phyloP scores from a whole-genome alignment of 2,888 invertebrate species.

The Resseliella maxima region DNA sequence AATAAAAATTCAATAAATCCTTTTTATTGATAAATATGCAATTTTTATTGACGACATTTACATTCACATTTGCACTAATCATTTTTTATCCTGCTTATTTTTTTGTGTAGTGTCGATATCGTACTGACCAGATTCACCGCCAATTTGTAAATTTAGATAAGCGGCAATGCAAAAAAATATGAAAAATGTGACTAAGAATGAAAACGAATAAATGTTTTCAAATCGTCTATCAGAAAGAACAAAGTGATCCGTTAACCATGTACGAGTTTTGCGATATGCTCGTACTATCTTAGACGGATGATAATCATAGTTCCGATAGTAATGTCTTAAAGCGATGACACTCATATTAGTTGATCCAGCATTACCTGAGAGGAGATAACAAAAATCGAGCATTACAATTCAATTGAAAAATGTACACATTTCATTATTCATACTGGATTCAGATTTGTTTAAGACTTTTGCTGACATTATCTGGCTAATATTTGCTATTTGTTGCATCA shows the following conservation, averaged over 20 bases:
- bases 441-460: too few relatives aligned
- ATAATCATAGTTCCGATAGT: neutral
- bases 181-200: neutral
- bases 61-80: neutral
- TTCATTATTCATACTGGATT: too few relatives aligned
- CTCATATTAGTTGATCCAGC: too few relatives aligned
- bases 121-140: neutral
- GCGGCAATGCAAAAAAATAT: neutral
- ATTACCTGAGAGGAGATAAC: too few relatives aligned
- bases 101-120: neutral
- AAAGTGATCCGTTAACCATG: neutral
- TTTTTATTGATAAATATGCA: too few relatives aligned
- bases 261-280: slow-evolving; percentile 1
- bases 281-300: slow-evolving; percentile 4
- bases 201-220: neutral
- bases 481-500: too few relatives aligned
- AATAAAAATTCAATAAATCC: neutral
- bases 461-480: too few relatives aligned
- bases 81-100: neutral
- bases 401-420: too few relatives aligned
- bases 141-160: neutral
- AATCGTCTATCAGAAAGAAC: neutral
- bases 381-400: too few relatives aligned
- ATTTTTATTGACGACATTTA: too few relatives aligned
- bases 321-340: neutral